Base-by-base conservation (phyloP, 2,888 invertebrate genomes). In the Eupithecia centaureata region DNA sequence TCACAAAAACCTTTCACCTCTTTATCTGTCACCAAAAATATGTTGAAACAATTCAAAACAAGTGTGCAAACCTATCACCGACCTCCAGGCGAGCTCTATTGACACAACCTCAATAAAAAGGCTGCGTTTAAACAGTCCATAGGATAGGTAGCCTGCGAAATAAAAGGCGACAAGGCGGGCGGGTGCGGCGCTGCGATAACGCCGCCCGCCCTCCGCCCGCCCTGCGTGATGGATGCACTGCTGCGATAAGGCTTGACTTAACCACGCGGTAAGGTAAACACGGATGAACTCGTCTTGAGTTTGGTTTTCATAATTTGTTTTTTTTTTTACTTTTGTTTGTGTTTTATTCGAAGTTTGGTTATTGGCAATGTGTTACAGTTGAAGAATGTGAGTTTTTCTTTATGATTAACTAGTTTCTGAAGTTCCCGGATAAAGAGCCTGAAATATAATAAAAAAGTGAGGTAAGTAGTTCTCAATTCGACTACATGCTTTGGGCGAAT, bases 141-240 rank as follows among this genome's bases (percentile, higher is more conserved):
- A 79, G 78, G 76, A 76, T 79, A 77, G 77, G 75, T 79, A 77
- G 75, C 72, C 78, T 79, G 81, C 79, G 77, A 79, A 84, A 85
- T 84, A 86, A 84, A 85, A 83, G 78, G 79, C 79, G 81, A 78
- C 80, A 79, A 65, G 79, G 77, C 79, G 76, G 73, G 75, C 79
- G 84, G 82, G 83, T 85, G 85, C 76, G 80, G 75, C 71, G 72
- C 42, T 73, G 77, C 76, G 86, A 86, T 86, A 86, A 85, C 73
- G 73, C 67, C 73, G 68, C 70, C 73, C 73, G 68, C 72, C 74
- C 73, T 71, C 70, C 73, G 69, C 74, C 71, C 77, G 74, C 74
- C 76, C 75, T 73, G 74, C 75, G 75, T 81, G 81, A 82, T 82
- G 82, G 77, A 79, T 79, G 80, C 80, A 80, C 74, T 73, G 61